Base-by-base conservation (phyloP, 2,888 invertebrate species). In the Perithous albicinctus region DNA sequence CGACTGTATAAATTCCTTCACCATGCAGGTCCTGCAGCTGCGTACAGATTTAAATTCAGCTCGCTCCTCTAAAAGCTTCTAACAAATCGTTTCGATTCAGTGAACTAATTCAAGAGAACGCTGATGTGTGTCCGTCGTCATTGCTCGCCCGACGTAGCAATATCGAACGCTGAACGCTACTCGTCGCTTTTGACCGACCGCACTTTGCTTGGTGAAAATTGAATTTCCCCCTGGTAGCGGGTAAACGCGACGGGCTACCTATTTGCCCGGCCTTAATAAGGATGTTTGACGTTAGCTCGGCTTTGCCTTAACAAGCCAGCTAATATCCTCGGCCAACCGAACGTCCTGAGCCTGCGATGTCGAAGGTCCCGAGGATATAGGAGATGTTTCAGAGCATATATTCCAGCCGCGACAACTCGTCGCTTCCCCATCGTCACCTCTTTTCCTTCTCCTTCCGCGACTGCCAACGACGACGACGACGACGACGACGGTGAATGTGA, bases 211-310 rank as follows among this genome's bases (percentile, higher is more conserved):
- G 85, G 85, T 85, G 87, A 89, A 90, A 90, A 91, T 89, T 88
- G 84, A 90, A 89, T 90, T 89, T 87, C 81, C 83, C 84, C 69
- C 84, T 82, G 82, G 74, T 64, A 82, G 85, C 72, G 80, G 84
- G 85, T 85, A 86, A 89, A 84, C 85, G 85, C 73, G 72, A 66
- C 73, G 70, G 72, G 81, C 81, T 72, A 85, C 86, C 87, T 88
- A 89, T 89, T 89, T 89, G 87, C 88, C 86, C 87, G 88, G 86
- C 88, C 85, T 88, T 90, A 91, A 90, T 90, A 90, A 90, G 89
- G 90, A 88, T 89, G 88, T 90, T 90, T 90, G 89, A 89, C 87
- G 86, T 85, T 81, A n/a, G 80, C 80, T 69, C 35, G 61, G 86
- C 88, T 88, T 87, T 88, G 86, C 86, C 89, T 89, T 89, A 90